These are phyloP conservation scores for Gymnarchus niloticus DNA, from an alignment of 2,113 vertebrate species.

Conservation along the genomic window DNA sequence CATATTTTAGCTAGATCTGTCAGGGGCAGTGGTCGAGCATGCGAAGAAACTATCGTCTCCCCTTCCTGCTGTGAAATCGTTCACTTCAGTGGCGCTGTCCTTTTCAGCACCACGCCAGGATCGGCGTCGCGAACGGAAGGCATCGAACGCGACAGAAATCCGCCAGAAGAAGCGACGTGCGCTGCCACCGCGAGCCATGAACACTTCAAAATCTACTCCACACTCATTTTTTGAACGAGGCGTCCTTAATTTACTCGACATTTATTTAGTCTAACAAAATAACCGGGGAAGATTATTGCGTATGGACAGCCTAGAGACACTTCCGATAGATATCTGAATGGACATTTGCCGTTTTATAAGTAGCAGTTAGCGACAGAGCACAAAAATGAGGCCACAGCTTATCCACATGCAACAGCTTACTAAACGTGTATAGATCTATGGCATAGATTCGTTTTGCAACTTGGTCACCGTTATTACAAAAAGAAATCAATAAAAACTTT, in stretches of 20 bases:
- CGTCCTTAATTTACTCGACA: background rate
- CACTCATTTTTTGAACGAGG: background rate
- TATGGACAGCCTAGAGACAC: background rate
- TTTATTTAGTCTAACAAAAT: background rate
- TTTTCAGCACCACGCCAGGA: slow-evolving; percentile 59
- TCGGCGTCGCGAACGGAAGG: background rate
- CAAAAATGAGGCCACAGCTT: background rate
- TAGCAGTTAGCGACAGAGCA: background rate
- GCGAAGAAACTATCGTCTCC: background rate
- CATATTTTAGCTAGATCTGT: background rate
- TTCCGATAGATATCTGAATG: background rate
- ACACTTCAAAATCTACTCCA: background rate
- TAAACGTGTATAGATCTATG: background rate
- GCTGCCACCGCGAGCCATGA: background rate
- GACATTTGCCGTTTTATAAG: background rate
- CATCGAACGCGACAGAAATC: background rate
- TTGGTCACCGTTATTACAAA: background rate
- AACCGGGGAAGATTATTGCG: background rate
- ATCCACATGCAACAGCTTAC: background rate
- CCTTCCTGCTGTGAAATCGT: background rate
- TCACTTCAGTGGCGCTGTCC: slow-evolving; percentile 58
- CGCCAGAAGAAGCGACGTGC: background rate
- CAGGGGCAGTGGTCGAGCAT: background rate
- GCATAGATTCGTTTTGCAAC: background rate
- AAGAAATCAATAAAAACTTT: background rate